These are phyloP conservation scores for Solenodon paradoxus DNA, from an alignment of 2,113 vertebrate genomes.

Conservation along the genomic window DNA sequence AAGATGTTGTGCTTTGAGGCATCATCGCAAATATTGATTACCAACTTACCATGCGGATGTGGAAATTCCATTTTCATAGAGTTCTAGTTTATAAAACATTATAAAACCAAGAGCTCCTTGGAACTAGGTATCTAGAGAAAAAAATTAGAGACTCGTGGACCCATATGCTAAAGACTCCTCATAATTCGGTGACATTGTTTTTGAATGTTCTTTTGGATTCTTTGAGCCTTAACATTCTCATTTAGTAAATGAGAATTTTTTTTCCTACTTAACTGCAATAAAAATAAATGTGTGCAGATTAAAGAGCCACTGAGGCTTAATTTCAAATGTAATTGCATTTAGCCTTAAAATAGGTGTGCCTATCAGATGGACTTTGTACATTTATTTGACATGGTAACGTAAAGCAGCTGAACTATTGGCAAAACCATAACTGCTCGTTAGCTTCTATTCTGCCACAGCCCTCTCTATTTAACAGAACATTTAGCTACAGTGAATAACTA, in stretches of 20 bases:
- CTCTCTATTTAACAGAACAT: not conserved
- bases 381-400: not conserved
- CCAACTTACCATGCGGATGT: not conserved
- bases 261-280: not conserved
- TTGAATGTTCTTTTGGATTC: not conserved
- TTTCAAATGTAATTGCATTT: slow-evolving; percentile 16
- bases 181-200: not conserved
- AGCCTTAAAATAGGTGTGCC: not conserved
- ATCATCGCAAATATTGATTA: not conserved
- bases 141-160: not conserved
- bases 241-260: slow-evolving; percentile 13
- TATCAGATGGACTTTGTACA: not conserved
- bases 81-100: not conserved
- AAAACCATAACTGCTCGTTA: not conserved
- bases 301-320: not conserved
- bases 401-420: not conserved
- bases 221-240: not conserved
- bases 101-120: not conserved
- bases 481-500: slow-evolving; percentile 10
- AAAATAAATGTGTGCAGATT: not conserved
- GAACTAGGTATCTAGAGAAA: not conserved
- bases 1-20: not conserved
- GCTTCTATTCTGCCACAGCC: not conserved
- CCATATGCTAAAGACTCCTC: not conserved
- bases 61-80: not conserved